Evolutionary conservation across 2,113 vertebrate genomes (phyloP).

Genomic region (Campylomormyrus tamandua): DNA sequence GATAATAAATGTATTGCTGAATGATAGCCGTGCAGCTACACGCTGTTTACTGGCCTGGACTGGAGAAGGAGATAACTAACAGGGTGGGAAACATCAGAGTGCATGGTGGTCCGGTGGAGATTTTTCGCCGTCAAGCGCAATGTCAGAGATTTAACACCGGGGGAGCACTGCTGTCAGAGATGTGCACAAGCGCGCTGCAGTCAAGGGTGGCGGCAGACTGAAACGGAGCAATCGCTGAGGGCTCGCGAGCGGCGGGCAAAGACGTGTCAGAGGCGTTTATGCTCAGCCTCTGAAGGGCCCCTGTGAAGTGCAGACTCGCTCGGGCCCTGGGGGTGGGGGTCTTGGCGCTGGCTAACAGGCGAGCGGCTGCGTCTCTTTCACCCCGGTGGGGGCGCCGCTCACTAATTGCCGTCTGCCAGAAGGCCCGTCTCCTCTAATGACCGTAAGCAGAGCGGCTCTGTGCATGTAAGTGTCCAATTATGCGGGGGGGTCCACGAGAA

Average conservation of each 20-base stretch:
- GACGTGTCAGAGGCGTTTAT: neutral
- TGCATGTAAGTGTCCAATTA: neutral
- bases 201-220: conserved; percentile 19
- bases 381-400: neutral
- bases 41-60: neutral
- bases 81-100: neutral
- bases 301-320: neutral
- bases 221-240: conserved; percentile 14
- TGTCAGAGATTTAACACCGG: conserved; percentile 11
- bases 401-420: neutral
- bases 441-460: neutral
- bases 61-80: neutral
- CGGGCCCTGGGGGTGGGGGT: neutral
- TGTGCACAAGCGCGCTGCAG: conserved; percentile 11
- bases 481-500: neutral
- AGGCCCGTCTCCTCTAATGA: neutral
- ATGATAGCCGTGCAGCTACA: neutral
- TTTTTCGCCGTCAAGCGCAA: neutral
- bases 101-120: neutral
- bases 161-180: conserved; percentile 15
- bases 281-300: neutral
- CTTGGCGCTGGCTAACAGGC: neutral
- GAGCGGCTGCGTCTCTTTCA: neutral
- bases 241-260: neutral
- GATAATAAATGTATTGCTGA: neutral